Base-by-base conservation (phyloP, 2,888 invertebrate genomes). In the Mycalesis mineus region DNA sequence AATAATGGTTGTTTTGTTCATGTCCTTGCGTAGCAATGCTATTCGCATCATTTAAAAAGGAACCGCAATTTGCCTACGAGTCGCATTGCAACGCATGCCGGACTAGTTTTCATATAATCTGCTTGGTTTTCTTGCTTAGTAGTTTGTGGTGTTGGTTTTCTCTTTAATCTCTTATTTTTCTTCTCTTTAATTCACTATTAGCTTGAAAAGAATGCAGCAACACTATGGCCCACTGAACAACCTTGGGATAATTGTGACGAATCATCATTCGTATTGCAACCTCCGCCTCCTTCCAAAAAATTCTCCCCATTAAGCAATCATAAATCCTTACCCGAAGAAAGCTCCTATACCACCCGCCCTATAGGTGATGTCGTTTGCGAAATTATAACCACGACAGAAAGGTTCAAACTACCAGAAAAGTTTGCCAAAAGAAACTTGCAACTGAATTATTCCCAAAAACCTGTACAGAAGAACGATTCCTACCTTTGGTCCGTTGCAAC, bases 161-260 rank as follows among this genome's bases (percentile, higher is more conserved):
- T 47, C n/a, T 62, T 62, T 52, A 66, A 67, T 68, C 22, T 69
- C 58, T 69, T 72, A 64, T 7, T 33, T 9, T 33, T 22, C 22
- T 68, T 64, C 66, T 75, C 75, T 71, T 73, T 78, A 75, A 77
- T 75, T 68, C 72, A 79, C 68, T 61, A 80, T 69, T 82, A 88
- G 88, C 86, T 89, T 82, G 88, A 88, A 82, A 79, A 78, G 36
- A 84, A 80, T 64, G 80, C 77, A 65, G 70, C 77, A 63, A 71
- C 78, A 66, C 73, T 87, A 61, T 86, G 84, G 83, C 78, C 81
- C 69, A 71, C 67, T 63, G 71, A 73, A 69, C 75, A 77, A 63
- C 84, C 86, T 63, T 88, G 88, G 88, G 78, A 81, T 62, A 74
- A 71, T 62, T 82, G 68, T 80, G 82, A 87, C 68, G 86, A 86